phyloP scores from a whole-genome alignment of 2,888 invertebrate species.

The Siphlonurus alternatus region DNA sequence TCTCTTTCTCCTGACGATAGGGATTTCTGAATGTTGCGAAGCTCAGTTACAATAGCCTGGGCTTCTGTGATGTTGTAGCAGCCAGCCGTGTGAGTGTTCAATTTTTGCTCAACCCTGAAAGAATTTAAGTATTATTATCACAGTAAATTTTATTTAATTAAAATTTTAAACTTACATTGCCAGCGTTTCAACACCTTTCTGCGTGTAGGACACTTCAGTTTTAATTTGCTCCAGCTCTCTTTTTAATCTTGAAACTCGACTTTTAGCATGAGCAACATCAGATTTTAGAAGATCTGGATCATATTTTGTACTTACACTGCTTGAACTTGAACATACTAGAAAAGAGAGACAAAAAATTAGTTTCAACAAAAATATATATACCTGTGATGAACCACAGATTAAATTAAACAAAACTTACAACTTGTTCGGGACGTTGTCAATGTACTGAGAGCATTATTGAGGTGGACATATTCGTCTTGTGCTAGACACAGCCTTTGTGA shows the following conservation, averaged over 20 bases:
- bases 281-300: conserved; percentile 87
- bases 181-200: conserved; percentile 82
- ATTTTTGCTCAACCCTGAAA: conserved; percentile 73
- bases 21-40: conserved; percentile 83
- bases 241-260: conserved; percentile 72
- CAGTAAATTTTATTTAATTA: conserved; percentile 3
- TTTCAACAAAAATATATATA: not conserved
- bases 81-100: conserved; percentile 58
- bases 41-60: conserved; percentile 87
- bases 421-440: conserved; percentile 81
- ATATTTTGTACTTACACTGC: conserved; percentile 78
- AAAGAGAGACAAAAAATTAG: conserved; percentile 10
- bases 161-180: conserved; percentile 56
- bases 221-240: conserved; percentile 81
- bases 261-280: conserved; percentile 78
- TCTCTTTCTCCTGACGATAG: conserved; percentile 84
- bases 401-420: conserved; percentile 53
- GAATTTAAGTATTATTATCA: conserved; percentile 11
- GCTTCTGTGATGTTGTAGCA: conserved; percentile 89
- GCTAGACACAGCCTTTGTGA: conserved; percentile 84
- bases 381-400: not conserved
- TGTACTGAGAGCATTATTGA: conserved; percentile 68
- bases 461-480: conserved; percentile 89
- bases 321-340: conserved; percentile 73
- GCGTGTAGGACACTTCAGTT: conserved; percentile 80